A percentile compares a stretch with the other conserved stretches of the same genome.
Evolutionary conservation across 2,797 vertebrate species (phyloP).

Genomic region (Galago senegalensis): DNA sequence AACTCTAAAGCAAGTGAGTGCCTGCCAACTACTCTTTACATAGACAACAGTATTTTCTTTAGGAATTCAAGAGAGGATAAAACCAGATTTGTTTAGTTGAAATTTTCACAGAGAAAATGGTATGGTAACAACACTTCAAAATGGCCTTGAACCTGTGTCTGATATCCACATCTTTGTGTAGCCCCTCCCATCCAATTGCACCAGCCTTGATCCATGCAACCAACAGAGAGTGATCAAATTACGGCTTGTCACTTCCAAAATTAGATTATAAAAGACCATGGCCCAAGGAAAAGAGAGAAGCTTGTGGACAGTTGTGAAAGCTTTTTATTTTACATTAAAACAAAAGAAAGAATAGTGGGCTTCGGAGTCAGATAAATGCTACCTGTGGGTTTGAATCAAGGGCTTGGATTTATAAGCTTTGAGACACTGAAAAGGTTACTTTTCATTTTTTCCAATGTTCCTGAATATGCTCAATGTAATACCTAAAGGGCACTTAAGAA

Average conservation of each 20-base stretch:
- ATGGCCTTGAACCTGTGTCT: not conserved
- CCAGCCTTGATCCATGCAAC: not conserved
- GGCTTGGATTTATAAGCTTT: not conserved
- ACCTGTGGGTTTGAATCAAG: not conserved
- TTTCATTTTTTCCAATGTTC: not conserved
- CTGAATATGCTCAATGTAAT: not conserved
- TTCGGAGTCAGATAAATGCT: not conserved
- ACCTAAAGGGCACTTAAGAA: not conserved
- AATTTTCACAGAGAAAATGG: not conserved
- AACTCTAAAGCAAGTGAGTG: not conserved
- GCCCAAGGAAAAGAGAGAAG: not conserved
- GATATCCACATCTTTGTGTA: not conserved
- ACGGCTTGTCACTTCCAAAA: not conserved
- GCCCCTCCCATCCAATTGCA: not conserved
- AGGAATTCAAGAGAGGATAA: not conserved
- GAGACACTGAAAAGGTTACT: not conserved
- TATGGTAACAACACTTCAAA: not conserved
- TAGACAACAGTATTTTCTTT: not conserved
- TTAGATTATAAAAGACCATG: not conserved
- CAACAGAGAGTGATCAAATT: not conserved
- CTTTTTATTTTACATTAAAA: not conserved
- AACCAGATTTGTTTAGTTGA: not conserved
- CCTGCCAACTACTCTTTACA: not conserved
- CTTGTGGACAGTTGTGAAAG: rapidly evolving
- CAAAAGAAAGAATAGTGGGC: not conserved